A percentile compares a stretch with the other conserved stretches of the same genome.
phyloP scores from a whole-genome alignment of 2,113 vertebrate species.

The Piliocolobus tephrosceles region DNA sequence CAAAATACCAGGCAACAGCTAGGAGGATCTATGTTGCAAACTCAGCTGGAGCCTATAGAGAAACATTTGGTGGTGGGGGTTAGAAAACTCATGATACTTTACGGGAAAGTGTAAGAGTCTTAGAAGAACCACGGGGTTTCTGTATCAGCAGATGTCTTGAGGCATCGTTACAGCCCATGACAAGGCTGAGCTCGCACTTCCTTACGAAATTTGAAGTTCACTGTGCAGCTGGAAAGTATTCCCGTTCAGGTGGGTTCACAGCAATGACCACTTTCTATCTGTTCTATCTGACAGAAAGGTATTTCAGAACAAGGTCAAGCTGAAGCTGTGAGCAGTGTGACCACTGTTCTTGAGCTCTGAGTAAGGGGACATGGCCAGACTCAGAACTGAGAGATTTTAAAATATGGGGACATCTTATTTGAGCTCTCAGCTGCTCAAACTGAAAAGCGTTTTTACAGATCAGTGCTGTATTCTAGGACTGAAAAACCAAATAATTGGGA shows the following conservation, averaged over 20 bases:
- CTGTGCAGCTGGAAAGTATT: neutral
- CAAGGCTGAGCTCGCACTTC: neutral
- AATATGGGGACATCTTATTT: conserved; percentile 4
- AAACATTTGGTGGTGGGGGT: conserved; percentile 17
- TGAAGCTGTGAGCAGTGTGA: neutral
- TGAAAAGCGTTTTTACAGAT: neutral
- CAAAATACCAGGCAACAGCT: conserved; percentile 7
- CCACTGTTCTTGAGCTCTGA: neutral
- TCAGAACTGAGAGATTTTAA: conserved; percentile 12
- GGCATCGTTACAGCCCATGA: neutral
- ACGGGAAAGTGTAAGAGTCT: conserved; percentile 44
- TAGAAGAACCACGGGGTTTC: conserved; percentile 39
- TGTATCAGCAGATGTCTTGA: conserved; percentile 41
- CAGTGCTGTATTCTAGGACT: neutral
- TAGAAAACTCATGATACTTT: conserved; percentile 19
- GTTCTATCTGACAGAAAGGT: no score
- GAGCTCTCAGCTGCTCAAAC: neutral
- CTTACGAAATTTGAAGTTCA: neutral
- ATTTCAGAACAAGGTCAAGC: neutral
- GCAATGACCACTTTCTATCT: neutral
- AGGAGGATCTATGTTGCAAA: conserved; percentile 17
- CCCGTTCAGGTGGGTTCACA: neutral
- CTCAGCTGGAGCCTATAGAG: conserved; percentile 2
- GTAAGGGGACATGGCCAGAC: neutral
- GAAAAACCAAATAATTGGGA: conserved; percentile 18